phyloP scores from a whole-genome alignment of 2,888 invertebrate genomes.

The Microplitis deprimator region DNA sequence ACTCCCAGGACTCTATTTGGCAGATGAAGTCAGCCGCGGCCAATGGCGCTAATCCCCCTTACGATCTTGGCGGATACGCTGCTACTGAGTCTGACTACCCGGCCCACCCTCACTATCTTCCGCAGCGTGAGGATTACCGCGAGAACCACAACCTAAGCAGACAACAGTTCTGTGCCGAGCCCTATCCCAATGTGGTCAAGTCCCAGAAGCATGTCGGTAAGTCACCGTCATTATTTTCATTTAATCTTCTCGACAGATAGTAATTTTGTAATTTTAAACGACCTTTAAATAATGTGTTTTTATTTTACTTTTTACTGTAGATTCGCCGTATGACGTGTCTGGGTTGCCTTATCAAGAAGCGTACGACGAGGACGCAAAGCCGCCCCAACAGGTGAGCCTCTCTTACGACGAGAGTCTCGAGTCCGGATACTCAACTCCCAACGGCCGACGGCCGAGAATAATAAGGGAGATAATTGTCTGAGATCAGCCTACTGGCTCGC shows the following conservation, averaged over 20 bases:
- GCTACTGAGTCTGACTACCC: conserved; percentile 86
- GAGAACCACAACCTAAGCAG: conserved; percentile 87
- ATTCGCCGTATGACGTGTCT: conserved; percentile 95
- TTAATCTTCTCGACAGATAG: too few relatives aligned
- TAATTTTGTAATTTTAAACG: too few relatives aligned
- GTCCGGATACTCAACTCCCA: conserved; percentile 94
- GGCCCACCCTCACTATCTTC: conserved; percentile 84
- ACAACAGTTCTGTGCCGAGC: conserved; percentile 90
- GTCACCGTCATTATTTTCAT: conserved; percentile 58
- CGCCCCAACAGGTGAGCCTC: conserved; percentile 88
- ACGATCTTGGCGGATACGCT: conserved; percentile 89
- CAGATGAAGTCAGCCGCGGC: conserved; percentile 92
- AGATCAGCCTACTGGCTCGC: conserved; percentile 71
- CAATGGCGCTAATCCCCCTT: conserved; percentile 79
- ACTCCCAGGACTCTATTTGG: conserved; percentile 95
- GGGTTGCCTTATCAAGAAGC: conserved; percentile 89
- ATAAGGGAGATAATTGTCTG: conserved; percentile 95
- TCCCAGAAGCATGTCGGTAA: conserved; percentile 93
- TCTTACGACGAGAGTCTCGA: conserved; percentile 95
- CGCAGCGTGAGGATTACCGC: conserved; percentile 81
- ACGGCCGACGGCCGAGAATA: conserved; percentile 91
- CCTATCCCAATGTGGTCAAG: conserved; percentile 91
- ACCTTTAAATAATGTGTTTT: conserved; percentile 36
- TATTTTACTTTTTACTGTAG: conserved; percentile 69
- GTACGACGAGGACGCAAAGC: conserved; percentile 85